Conservation (phyloP, 2,113 vertebrate genomes). For the Tupaia chinensis region DNA sequence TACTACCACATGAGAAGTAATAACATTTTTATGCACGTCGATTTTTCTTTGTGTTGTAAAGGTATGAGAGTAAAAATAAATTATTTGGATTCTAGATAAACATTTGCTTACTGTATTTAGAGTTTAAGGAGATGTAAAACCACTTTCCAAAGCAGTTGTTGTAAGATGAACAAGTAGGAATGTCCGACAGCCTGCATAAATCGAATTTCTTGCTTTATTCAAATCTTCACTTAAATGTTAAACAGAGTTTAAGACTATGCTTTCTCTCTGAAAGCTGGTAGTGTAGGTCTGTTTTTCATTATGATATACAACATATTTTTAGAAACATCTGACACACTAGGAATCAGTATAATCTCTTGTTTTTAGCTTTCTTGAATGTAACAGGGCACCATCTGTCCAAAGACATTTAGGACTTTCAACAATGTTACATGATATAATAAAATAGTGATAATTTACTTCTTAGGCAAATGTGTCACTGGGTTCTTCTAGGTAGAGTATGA, state of each 20-base stretch:
- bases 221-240: constrained; percentile 17
- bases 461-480: neutral
- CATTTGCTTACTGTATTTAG: neutral
- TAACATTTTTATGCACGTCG: neutral
- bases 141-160: neutral
- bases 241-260: neutral
- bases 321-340: constrained; percentile 47
- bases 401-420: constrained; percentile 47
- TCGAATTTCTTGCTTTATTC: neutral
- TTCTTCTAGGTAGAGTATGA: constrained; percentile 33
- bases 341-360: constrained; percentile 40
- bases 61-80: constrained; percentile 44
- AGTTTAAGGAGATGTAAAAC: neutral
- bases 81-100: constrained; percentile 45
- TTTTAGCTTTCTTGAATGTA: constrained; percentile 42
- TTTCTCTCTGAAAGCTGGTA: neutral
- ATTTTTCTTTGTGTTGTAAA: constrained; percentile 21
- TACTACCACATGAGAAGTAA: neutral
- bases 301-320: constrained; percentile 34
- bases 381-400: constrained; percentile 71
- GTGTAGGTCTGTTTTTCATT: neutral
- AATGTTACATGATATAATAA: constrained; percentile 13
- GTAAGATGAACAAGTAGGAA: neutral
- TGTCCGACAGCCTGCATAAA: neutral
- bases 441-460: constrained; percentile 25